A percentile compares a stretch with the other conserved stretches of the same genome.
These are phyloP conservation scores for Orius laevigatus DNA, from an alignment of 1,140 invertebrate genomes.

Conservation along the genomic window DNA sequence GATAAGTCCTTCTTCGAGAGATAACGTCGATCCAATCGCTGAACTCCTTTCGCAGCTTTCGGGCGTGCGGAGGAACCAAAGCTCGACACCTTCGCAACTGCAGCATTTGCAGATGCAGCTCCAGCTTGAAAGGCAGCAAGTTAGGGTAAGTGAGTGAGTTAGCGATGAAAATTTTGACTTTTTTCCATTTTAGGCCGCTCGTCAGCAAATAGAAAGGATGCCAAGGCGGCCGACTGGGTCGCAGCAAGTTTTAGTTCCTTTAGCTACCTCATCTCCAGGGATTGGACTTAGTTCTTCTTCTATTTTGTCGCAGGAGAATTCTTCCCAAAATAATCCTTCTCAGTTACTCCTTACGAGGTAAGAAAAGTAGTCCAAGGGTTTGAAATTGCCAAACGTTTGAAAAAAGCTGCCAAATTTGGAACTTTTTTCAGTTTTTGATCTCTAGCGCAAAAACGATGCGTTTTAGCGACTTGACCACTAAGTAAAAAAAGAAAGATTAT, in stretches of 20 bases:
- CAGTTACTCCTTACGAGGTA: conserved; percentile 44
- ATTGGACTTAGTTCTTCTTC: conserved; percentile 14
- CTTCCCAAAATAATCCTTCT: conserved; percentile 30
- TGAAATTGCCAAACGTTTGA: background rate
- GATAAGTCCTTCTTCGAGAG: conserved; percentile 67
- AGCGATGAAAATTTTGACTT: background rate
- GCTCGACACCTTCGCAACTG: conserved; percentile 53
- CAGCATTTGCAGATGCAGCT: conserved; percentile 82
- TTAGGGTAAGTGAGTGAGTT: conserved; percentile 37
- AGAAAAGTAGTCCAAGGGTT: conserved; percentile 11
- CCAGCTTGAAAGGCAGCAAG: conserved; percentile 71
- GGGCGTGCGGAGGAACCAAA: conserved; percentile 46
- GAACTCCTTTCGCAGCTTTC: conserved; percentile 84
- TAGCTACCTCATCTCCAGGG: conserved; percentile 28
- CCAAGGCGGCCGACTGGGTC: conserved; percentile 51
- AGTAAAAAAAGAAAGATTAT: too few relatives aligned
- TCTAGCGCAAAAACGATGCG: too few relatives aligned
- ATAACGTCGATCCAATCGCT: conserved; percentile 86
- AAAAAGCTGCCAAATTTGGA: background rate
- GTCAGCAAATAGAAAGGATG: conserved; percentile 72
- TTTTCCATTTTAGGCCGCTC: conserved; percentile 39
- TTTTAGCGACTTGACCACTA: too few relatives aligned
- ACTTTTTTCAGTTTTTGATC: background rate
- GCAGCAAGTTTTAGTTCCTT: conserved; percentile 29
- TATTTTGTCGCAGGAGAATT: conserved; percentile 12